These are phyloP conservation scores for Eudyptes chrysolophus DNA, from an alignment of 2,113 vertebrate genomes.

Conservation along the genomic window DNA sequence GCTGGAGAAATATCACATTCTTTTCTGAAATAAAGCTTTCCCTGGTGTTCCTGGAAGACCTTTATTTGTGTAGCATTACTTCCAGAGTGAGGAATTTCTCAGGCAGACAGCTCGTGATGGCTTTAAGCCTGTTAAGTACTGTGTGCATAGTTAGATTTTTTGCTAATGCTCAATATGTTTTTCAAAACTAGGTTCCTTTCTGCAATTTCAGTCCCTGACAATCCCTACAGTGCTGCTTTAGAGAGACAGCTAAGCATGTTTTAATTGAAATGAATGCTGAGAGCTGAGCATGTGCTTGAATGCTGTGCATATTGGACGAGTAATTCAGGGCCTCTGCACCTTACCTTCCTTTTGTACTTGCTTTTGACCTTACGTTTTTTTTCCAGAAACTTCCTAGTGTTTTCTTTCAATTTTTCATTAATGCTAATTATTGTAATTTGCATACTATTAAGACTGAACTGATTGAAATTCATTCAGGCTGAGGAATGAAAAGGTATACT, in stretches of 20 bases:
- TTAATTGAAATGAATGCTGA: neutral
- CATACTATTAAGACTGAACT: slow-evolving; percentile 18
- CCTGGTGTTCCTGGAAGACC: neutral
- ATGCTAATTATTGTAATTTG: slow-evolving; percentile 38
- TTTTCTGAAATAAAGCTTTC: slow-evolving; percentile 6
- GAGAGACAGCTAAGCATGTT: neutral
- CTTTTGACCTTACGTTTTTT: neutral
- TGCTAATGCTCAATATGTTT: neutral
- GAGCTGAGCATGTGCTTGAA: neutral
- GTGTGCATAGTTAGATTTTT: neutral
- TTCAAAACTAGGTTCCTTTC: neutral
- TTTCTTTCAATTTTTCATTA: slow-evolving; percentile 34
- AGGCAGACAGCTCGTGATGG: neutral
- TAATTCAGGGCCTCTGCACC: neutral
- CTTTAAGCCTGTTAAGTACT: neutral
- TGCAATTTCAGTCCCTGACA: neutral
- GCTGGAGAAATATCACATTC: neutral
- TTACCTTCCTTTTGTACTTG: slow-evolving; percentile 7
- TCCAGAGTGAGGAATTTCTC: neutral
- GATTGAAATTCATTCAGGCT: slow-evolving; percentile 22
- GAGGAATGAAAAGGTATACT: neutral
- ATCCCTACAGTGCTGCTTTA: neutral
- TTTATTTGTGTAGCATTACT: neutral
- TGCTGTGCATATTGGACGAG: neutral
- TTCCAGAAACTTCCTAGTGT: neutral